Conservation (phyloP, 2,888 invertebrate genomes). For the Cynaeus angustus region DNA sequence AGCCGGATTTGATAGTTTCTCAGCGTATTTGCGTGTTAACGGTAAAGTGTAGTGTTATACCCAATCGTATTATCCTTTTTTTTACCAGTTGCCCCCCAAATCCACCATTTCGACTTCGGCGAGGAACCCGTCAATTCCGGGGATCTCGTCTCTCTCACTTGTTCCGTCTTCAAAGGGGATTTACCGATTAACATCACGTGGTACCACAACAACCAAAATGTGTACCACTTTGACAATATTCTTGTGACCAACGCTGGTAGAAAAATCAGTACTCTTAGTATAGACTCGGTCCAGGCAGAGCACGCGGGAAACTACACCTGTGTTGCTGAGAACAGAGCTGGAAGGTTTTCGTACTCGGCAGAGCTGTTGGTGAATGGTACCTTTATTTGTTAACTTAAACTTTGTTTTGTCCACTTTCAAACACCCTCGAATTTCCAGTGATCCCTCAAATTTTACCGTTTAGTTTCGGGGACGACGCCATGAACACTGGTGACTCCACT, state of each 20-base stretch:
- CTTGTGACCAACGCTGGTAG: slow-evolving; percentile 70
- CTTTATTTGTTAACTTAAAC: slow-evolving; percentile 66
- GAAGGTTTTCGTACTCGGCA: slow-evolving; percentile 78
- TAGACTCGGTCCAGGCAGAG: slow-evolving; percentile 77
- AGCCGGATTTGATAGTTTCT: slow-evolving; percentile 78
- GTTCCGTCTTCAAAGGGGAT: slow-evolving; percentile 83
- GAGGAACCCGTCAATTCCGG: slow-evolving; percentile 78
- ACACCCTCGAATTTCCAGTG: slow-evolving; percentile 58
- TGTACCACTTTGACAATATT: slow-evolving; percentile 67
- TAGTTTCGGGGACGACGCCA: slow-evolving; percentile 74
- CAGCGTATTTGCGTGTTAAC: slow-evolving; percentile 70
- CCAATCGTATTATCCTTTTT: slow-evolving; percentile 14
- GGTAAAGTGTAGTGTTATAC: slow-evolving; percentile 27
- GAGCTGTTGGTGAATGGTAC: slow-evolving; percentile 79
- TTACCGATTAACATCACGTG: slow-evolving; percentile 78
- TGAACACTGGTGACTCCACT: slow-evolving; percentile 80
- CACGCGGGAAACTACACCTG: slow-evolving; percentile 87
- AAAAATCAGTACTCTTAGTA: slow-evolving; percentile 76
- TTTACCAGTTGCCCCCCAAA: slow-evolving; percentile 69
- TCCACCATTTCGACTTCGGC: slow-evolving; percentile 76
- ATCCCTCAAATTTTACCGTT: slow-evolving; percentile 66
- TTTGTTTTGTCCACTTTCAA: slow-evolving; percentile 20
- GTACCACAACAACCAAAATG: slow-evolving; percentile 74
- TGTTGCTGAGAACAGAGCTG: slow-evolving; percentile 81
- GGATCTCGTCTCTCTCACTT: slow-evolving; percentile 81